Percentiles rank a stretch among this genome's conserved stretches.
Evolutionary conservation across 2,888 invertebrate genomes (phyloP).

Genomic region (Stenolophus ochropezus): DNA sequence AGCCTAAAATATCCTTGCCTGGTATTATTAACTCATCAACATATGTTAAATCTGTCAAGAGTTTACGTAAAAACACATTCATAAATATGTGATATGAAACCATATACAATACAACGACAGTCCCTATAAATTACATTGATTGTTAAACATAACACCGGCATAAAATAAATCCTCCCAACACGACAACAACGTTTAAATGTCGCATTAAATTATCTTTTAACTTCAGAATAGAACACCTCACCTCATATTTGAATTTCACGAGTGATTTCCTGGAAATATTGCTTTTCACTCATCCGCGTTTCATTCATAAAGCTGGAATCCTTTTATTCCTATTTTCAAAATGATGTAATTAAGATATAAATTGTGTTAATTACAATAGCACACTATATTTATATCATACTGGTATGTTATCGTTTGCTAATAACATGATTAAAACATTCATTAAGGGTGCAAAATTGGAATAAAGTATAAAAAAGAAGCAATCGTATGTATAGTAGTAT

Average conservation of each 20-base stretch:
- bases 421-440: too few species aligned
- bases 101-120: neutral
- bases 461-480: too few species aligned
- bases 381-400: too few species aligned
- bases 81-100: neutral
- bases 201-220: constrained; percentile 22
- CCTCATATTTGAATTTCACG: neutral
- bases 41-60: neutral
- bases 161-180: constrained; percentile 14
- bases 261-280: constrained; percentile 12
- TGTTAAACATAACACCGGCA: constrained; percentile 3
- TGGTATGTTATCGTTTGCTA: too few species aligned
- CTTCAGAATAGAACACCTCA: constrained; percentile 6
- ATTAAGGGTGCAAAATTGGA: too few species aligned
- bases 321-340: too few species aligned
- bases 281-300: neutral
- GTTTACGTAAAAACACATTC: neutral
- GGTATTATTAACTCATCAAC: neutral
- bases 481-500: too few species aligned
- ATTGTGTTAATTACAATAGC: too few species aligned
- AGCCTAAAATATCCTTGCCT: neutral
- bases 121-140: constrained; percentile 3
- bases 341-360: too few species aligned
- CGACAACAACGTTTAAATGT: constrained; percentile 2
- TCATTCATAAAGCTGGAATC: neutral